A percentile compares a stretch with the other conserved stretches of the same genome.
These are phyloP conservation scores for Epinephelus cyanopodus DNA, from an alignment of 2,113 vertebrate species.

Conservation along the genomic window DNA sequence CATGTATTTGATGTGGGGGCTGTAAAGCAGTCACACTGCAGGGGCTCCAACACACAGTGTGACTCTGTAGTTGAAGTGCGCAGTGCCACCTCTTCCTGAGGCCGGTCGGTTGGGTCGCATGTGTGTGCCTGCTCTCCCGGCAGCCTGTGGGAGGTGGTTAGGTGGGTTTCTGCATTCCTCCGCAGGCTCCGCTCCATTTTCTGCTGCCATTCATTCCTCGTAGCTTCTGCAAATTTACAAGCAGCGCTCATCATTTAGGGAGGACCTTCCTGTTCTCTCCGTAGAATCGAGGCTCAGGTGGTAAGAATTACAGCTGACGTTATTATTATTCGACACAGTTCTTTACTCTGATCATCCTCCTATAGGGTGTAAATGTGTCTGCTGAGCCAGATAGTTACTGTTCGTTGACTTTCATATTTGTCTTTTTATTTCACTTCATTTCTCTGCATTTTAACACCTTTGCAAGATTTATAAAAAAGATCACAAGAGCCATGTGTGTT, in stretches of 20 bases:
- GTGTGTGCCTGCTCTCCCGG: slow-evolving; percentile 73
- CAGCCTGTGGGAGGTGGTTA: slow-evolving; percentile 71
- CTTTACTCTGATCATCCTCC: background rate
- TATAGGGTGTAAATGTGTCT: background rate
- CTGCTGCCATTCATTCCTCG: slow-evolving; percentile 61
- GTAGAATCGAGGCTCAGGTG: background rate
- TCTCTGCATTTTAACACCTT: background rate
- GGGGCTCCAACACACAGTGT: background rate
- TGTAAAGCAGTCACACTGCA: background rate
- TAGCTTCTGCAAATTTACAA: slow-evolving; percentile 49
- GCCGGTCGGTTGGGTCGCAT: slow-evolving; percentile 60
- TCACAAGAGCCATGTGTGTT: background rate
- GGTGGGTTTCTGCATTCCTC: slow-evolving; percentile 77
- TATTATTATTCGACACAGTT: background rate
- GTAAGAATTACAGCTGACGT: background rate
- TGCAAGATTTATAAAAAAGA: background rate
- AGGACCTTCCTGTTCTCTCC: background rate
- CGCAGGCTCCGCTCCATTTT: slow-evolving; percentile 66
- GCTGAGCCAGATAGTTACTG: background rate
- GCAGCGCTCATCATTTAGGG: slow-evolving; percentile 31
- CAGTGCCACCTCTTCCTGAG: slow-evolving; percentile 55
- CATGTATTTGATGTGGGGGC: background rate
- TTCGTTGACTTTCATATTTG: background rate
- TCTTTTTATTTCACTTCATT: background rate
- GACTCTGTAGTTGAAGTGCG: slow-evolving; percentile 10